These are phyloP conservation scores for Datnioides undecimradiatus DNA, from an alignment of 2,113 vertebrate species.

Conservation along the genomic window DNA sequence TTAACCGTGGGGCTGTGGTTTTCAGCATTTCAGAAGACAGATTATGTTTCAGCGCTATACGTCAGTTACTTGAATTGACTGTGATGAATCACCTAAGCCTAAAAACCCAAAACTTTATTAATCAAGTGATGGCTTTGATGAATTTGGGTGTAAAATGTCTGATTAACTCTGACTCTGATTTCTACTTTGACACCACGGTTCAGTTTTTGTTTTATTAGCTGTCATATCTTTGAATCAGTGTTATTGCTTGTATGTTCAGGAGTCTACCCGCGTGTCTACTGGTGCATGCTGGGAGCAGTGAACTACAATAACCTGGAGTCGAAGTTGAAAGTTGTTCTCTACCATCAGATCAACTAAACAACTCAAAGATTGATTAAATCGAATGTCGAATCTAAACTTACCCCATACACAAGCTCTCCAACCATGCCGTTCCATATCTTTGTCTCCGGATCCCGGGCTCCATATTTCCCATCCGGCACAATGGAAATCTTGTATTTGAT, in stretches of 20 bases:
- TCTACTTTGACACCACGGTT: neutral
- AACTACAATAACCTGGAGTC: neutral
- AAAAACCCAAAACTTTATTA: neutral
- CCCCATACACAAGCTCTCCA: conserved; percentile 99
- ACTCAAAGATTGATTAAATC: neutral
- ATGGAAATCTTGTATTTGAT: conserved; percentile 99
- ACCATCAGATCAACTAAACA: neutral
- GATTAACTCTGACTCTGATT: too few species aligned
- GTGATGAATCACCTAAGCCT: neutral
- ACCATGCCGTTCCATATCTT: conserved; percentile 99
- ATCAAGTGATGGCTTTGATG: neutral
- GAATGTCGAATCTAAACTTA: conserved; percentile 74
- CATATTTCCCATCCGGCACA: conserved; percentile 98
- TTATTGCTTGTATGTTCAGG: neutral
- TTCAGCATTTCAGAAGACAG: neutral
- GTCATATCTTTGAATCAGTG: too few species aligned
- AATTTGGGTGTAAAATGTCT: neutral
- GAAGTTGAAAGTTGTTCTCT: neutral
- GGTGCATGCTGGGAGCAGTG: neutral
- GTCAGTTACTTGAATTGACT: neutral
- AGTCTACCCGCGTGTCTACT: neutral
- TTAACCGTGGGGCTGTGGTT: too few species aligned
- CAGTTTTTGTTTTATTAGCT: neutral
- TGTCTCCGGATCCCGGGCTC: conserved; percentile 97
- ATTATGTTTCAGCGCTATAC: neutral